phyloP scores from a whole-genome alignment of 2,797 vertebrate genomes.

The Fringilla coelebs region DNA sequence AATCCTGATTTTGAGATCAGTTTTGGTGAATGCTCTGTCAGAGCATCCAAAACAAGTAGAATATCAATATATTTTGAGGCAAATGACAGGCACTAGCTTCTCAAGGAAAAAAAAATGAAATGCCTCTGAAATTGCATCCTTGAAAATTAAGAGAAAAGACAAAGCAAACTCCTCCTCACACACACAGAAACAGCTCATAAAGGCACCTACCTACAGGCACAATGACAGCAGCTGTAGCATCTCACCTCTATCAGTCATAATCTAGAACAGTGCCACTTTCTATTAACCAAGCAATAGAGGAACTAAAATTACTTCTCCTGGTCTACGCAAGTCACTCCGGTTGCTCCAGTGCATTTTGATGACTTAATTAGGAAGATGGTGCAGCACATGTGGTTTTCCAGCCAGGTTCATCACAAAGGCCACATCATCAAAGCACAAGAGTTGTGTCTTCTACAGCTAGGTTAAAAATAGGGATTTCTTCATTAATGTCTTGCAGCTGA shows the following conservation, averaged over 20 bases:
- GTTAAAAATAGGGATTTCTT: slow-evolving; percentile 69
- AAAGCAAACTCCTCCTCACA: neutral
- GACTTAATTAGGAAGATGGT: slow-evolving; percentile 72
- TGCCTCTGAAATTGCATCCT: slow-evolving; percentile 15
- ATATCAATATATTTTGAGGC: neutral
- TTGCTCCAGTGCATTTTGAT: slow-evolving; percentile 76
- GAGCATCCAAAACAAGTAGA: neutral
- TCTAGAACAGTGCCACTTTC: slow-evolving; percentile 76
- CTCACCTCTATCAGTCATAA: slow-evolving; percentile 78
- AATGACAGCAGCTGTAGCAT: slow-evolving; percentile 58
- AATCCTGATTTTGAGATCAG: neutral
- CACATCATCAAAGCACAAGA: slow-evolving; percentile 58
- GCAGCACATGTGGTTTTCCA: slow-evolving; percentile 69
- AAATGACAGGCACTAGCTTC: neutral
- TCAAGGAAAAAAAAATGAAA: slow-evolving; percentile 48
- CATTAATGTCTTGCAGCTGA: slow-evolving; percentile 53
- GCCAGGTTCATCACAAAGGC: slow-evolving; percentile 70
- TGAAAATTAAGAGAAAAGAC: neutral
- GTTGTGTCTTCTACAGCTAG: slow-evolving; percentile 46
- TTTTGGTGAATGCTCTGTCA: neutral
- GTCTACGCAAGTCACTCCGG: slow-evolving; percentile 58
- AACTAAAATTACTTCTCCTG: slow-evolving; percentile 72
- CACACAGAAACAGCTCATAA: neutral
- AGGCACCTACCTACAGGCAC: slow-evolving; percentile 38
- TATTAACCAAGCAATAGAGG: slow-evolving; percentile 76